Conservation (phyloP, 2,888 invertebrate species). For the Coremacera marginata region DNA sequence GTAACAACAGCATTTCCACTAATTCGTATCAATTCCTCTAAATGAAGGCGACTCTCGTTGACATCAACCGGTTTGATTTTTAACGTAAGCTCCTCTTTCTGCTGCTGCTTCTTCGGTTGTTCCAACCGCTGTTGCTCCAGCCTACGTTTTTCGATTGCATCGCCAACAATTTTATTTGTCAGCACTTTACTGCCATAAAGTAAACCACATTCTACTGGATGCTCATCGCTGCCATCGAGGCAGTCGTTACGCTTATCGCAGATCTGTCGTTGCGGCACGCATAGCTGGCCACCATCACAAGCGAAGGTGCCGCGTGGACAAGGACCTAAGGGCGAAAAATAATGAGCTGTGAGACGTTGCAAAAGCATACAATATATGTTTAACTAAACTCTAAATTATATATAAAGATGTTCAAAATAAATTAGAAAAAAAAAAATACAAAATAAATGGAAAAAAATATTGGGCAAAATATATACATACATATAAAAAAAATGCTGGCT, state of each 20-base stretch:
- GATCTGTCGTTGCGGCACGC: slow-evolving; percentile 72
- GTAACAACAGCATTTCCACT: background rate
- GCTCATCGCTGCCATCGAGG: slow-evolving; percentile 69
- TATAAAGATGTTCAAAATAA: slow-evolving; percentile 27
- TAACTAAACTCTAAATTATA: slow-evolving; percentile 41
- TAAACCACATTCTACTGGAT: slow-evolving; percentile 68
- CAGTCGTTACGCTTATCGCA: slow-evolving; percentile 72
- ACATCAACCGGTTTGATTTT: background rate
- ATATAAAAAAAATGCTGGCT: too few relatives aligned
- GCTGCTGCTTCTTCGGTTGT: slow-evolving; percentile 26
- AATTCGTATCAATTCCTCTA: background rate
- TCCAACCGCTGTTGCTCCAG: slow-evolving; percentile 37
- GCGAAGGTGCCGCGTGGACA: slow-evolving; percentile 73
- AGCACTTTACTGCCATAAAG: slow-evolving; percentile 67
- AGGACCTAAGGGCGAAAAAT: slow-evolving; percentile 63
- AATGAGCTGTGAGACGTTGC: background rate
- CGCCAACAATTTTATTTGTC: slow-evolving; percentile 63
- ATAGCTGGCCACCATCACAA: slow-evolving; percentile 71
- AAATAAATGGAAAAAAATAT: background rate
- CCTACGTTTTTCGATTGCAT: slow-evolving; percentile 60
- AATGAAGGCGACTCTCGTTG: background rate
- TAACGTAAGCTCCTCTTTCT: slow-evolving; percentile 6
- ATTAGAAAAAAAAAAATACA: slow-evolving; percentile 25
- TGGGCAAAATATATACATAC: background rate
- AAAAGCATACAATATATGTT: slow-evolving; percentile 35